Evolutionary conservation across 2,888 invertebrate species (phyloP), one percentile per base, ranked within the genome.

Genomic region (Craniophora ligustri): DNA sequence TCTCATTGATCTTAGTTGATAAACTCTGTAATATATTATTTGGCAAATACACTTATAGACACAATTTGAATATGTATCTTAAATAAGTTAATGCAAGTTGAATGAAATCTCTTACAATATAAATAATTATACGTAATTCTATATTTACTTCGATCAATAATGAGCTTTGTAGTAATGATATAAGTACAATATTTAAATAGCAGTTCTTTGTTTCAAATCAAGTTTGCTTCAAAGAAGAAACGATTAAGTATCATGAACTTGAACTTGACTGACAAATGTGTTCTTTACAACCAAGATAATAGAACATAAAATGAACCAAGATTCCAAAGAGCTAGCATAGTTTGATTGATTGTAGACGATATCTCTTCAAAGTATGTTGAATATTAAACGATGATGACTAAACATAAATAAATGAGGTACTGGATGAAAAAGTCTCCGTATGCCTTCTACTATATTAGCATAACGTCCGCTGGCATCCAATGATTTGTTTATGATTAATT

Each of bases 361-460:
- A 86, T 84, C 84, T 85, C 72, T 77, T 85, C 78, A 78, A 79
- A 79, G 76, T 84, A 84, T 82, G 84, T 85, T 81, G 82, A 86
- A 86, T 87, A 87, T 86, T 86, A 88, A 87, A 85, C 79, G 79
- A 84, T 78, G 83, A 89, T 91, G 89, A 91, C 91, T 88, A 78
- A 86, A 87, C 88, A 84, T 76, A 84, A 86, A 90, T 86, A 89
- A 87, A 89, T 87, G 86, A 87, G 82, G 75, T 78, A 81, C 79
- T 74, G 68, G 76, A 80, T 75, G 79, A 85, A 85, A 81, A 81
- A 81, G 77, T 68, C 45, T 30, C 46, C 72, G 68, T 75, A 73
- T 76, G 66, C 72, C 64, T 72, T 71, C 56, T 72, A 70, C 56
- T 57, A 47, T 78, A 87, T 84, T 84, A 86, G 81, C 84, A 86